Percentiles rank a stretch among this genome's conserved stretches.
These are phyloP conservation scores for Riptortus pedestris DNA, from an alignment of 1,140 invertebrate genomes.

Conservation along the genomic window DNA sequence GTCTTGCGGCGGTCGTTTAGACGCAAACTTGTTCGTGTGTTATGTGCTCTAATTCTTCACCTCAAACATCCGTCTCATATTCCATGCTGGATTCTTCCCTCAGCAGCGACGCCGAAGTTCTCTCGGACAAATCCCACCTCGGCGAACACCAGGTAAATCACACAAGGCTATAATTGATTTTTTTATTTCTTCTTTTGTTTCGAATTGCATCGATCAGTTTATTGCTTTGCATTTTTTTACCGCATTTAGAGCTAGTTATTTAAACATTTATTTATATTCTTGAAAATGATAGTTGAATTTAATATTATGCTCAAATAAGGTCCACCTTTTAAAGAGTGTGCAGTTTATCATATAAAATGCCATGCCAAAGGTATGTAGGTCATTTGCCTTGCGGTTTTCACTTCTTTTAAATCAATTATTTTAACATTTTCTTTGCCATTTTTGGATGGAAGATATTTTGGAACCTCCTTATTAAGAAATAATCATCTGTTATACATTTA, in stretches of 20 bases:
- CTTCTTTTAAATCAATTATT: too few species aligned
- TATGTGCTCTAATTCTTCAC: slow-evolving; percentile 25
- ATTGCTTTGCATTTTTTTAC: too few species aligned
- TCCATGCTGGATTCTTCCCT: slow-evolving; percentile 22
- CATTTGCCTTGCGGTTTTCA: too few species aligned
- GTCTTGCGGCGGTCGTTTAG: slow-evolving; percentile 8
- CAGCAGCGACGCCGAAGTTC: background rate
- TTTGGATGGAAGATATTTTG: background rate
- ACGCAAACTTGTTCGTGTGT: background rate
- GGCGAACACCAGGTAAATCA: slow-evolving; percentile 12
- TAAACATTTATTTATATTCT: too few species aligned
- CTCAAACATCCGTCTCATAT: slow-evolving; percentile 18
- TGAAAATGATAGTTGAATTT: background rate
- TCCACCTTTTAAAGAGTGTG: background rate
- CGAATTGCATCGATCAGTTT: background rate
- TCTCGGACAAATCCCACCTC: slow-evolving; percentile 6
- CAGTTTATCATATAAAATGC: background rate
- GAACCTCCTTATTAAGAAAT: background rate
- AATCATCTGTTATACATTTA: too few species aligned
- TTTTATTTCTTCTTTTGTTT: background rate
- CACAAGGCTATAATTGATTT: background rate
- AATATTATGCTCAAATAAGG: background rate
- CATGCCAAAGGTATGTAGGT: too few species aligned
- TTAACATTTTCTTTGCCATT: background rate
- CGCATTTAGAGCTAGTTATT: too few species aligned